Conservation (phyloP, 1,140 invertebrate species). For the Aphelenchoides avenae region DNA sequence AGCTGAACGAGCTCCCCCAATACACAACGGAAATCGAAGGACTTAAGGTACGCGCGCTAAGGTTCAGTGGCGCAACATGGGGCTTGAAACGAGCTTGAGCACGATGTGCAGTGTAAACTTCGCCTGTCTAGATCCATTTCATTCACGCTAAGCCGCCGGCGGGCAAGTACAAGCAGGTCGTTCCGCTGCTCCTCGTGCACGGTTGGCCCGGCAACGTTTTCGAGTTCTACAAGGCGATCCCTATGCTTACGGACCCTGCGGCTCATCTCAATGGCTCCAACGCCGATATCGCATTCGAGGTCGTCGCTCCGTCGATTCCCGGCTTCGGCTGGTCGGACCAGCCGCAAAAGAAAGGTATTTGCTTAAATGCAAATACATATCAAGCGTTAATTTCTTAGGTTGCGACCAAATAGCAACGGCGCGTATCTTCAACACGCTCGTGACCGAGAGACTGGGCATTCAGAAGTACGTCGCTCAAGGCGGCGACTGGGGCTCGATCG, state of each 20-base stretch:
- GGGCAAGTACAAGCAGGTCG: conserved; percentile 10
- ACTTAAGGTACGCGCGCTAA: conserved; percentile 13
- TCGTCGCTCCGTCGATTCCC: conserved; percentile 74
- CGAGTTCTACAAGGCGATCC: conserved; percentile 78
- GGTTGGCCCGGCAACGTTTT: conserved; percentile 72
- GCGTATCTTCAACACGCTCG: conserved; percentile 75
- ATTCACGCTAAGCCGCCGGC: conserved; percentile 42
- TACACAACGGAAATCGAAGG: conserved; percentile 34
- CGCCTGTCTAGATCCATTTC: conserved; percentile 42
- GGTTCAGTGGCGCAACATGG: background rate
- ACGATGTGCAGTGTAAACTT: background rate
- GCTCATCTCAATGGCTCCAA: conserved; percentile 65
- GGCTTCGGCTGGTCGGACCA: conserved; percentile 79
- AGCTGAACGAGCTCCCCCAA: conserved; percentile 18
- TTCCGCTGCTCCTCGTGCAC: conserved; percentile 24
- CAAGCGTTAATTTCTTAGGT: conserved; percentile 2
- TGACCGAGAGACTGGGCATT: conserved; percentile 75
- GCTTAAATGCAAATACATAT: background rate
- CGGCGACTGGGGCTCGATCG: conserved; percentile 69
- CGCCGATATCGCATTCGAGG: conserved; percentile 71
- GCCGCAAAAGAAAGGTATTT: conserved; percentile 62
- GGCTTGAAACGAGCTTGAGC: background rate
- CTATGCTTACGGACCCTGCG: conserved; percentile 66
- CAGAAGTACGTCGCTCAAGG: conserved; percentile 76
- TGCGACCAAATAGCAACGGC: conserved; percentile 61